These are phyloP conservation scores for Agrilus biguttatus DNA, from an alignment of 2,888 invertebrate species.

Conservation along the genomic window DNA sequence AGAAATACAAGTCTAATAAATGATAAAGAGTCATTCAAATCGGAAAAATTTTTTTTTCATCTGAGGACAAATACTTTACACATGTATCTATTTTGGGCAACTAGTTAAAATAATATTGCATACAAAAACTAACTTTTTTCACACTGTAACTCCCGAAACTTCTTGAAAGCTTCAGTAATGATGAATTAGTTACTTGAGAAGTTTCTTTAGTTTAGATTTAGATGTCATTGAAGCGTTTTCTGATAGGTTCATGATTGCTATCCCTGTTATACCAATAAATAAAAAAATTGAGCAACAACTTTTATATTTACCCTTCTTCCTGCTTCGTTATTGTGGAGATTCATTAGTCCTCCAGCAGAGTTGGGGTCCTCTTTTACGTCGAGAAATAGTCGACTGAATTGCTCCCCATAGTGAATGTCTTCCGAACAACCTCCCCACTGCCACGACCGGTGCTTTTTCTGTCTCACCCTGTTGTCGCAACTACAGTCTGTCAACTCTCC, in stretches of 20 bases:
- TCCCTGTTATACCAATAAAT: constrained; percentile 1
- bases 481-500: constrained; percentile 80
- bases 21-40: no score
- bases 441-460: constrained; percentile 57
- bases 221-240: background rate
- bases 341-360: constrained; percentile 67
- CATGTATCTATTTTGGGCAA: no score
- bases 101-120: no score
- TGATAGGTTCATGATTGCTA: background rate
- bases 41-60: no score
- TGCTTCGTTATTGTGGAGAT: constrained; percentile 85
- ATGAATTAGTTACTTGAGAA: no score
- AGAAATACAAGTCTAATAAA: no score
- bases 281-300: background rate
- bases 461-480: constrained; percentile 67
- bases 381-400: constrained; percentile 74
- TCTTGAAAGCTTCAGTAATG: no score
- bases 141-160: no score
- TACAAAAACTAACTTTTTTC: no score
- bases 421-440: constrained; percentile 93
- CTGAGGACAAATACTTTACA: no score
- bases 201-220: no score
- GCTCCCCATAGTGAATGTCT: constrained; percentile 73
- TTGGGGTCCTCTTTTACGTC: constrained; percentile 65
- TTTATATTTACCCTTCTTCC: constrained; percentile 59